These are phyloP conservation scores for Epinephelus malabaricus DNA, from an alignment of 2,797 vertebrate genomes.

Conservation along the genomic window DNA sequence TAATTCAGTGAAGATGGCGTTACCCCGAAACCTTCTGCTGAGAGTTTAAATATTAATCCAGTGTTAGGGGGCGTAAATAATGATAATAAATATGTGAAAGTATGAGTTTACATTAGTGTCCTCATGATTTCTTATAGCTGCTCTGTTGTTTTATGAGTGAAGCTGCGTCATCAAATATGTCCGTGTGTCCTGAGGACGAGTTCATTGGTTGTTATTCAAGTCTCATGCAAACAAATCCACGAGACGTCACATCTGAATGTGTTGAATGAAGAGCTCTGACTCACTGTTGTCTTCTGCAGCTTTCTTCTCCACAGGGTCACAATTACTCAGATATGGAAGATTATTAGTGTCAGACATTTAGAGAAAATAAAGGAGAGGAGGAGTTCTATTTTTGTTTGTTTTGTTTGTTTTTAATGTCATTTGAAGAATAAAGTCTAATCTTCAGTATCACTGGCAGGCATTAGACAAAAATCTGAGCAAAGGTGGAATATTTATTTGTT, in stretches of 20 bases:
- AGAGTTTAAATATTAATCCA: not conserved
- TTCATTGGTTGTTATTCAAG: not conserved
- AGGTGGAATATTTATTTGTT: too few species aligned
- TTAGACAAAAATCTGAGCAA: too few species aligned
- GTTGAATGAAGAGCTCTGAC: not conserved
- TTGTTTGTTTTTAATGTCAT: too few species aligned
- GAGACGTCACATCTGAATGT: not conserved
- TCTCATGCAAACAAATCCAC: not conserved
- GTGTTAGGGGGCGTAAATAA: too few species aligned
- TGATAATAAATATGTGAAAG: not conserved
- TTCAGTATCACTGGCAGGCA: too few species aligned
- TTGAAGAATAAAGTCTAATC: too few species aligned
- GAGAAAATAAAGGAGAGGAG: too few species aligned
- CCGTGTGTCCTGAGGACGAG: not conserved
- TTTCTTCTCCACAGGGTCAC: not conserved
- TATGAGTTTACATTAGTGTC: not conserved
- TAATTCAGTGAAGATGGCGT: not conserved
- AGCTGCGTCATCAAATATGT: not conserved
- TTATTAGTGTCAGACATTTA: too few species aligned
- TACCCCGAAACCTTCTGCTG: not conserved
- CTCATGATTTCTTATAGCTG: not conserved
- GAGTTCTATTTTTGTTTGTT: too few species aligned
- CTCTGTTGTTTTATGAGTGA: not conserved
- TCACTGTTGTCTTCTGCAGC: too few species aligned
- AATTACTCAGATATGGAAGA: too few species aligned